Conservation (phyloP, 2,113 vertebrate species). For the Microcebus murinus region DNA sequence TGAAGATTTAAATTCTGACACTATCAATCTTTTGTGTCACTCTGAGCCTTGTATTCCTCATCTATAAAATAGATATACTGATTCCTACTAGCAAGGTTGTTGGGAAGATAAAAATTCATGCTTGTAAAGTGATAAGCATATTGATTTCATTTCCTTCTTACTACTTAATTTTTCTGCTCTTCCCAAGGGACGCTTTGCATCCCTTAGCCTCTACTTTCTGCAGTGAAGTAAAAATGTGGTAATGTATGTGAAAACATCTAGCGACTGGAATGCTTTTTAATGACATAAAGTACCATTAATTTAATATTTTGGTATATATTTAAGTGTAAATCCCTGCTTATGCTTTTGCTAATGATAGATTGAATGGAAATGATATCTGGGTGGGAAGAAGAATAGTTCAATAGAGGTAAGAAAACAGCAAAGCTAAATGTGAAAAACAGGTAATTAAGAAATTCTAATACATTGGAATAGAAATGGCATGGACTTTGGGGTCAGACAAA, state of each 20-base stretch:
- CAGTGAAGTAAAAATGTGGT: not conserved
- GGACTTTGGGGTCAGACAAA: not conserved
- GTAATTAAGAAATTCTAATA: not conserved
- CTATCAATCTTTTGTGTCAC: not conserved
- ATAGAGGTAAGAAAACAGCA: not conserved
- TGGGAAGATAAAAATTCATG: not conserved
- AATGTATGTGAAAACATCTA: not conserved
- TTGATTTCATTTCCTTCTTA: not conserved
- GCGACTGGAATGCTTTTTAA: not conserved
- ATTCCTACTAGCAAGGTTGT: not conserved
- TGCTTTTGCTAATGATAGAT: not conserved
- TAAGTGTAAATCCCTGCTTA: slow-evolving; percentile 9
- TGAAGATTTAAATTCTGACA: not conserved
- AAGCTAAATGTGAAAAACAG: not conserved
- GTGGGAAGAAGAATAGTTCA: not conserved
- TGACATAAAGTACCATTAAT: not conserved
- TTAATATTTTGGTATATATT: not conserved
- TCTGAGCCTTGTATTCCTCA: not conserved
- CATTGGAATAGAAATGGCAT: not conserved
- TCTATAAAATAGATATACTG: not conserved
- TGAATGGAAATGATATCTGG: not conserved
- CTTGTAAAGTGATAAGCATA: not conserved
- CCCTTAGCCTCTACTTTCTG: not conserved
- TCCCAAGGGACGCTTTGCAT: not conserved
- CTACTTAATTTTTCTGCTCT: not conserved